Percentiles rank a stretch among this genome's conserved stretches.
Evolutionary conservation across 37 sponge, comb jelly and placozoan species (phyloP).

Genomic region (Cladorhizidae sp.): DNA sequence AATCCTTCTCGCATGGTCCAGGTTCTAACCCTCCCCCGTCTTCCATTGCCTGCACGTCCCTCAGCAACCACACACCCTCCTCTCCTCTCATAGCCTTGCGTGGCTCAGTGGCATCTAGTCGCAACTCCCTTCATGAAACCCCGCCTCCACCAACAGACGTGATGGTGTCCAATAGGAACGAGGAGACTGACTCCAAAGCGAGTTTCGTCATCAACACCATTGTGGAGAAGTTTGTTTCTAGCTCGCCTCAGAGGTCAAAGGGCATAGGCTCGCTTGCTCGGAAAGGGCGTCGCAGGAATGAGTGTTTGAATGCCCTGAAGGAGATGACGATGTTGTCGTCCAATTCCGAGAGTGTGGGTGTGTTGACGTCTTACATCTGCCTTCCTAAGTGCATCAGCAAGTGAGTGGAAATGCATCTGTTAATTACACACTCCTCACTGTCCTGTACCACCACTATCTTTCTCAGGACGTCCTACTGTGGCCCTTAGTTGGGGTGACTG

Average conservation of each 20-base stretch:
- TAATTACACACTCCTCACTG: too few relatives aligned
- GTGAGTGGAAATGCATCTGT: too few relatives aligned
- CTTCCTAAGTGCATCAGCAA: constrained; percentile 55
- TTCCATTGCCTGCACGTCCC: neutral
- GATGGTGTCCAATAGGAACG: too few relatives aligned
- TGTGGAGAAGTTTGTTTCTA: too few relatives aligned
- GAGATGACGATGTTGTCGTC: constrained; percentile 56
- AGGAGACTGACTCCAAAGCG: too few relatives aligned
- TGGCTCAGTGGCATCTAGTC: neutral
- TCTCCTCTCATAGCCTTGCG: neutral
- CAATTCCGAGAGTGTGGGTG: constrained; percentile 72
- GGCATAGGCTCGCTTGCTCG: too few relatives aligned
- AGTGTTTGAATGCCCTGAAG: constrained; percentile 34
- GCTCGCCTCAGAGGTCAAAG: too few relatives aligned
- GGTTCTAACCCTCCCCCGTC: neutral
- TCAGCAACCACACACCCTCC: neutral
- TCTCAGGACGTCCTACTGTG: too few relatives aligned
- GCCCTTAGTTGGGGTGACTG: too few relatives aligned
- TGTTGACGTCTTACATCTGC: constrained; percentile 68
- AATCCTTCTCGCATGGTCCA: neutral
- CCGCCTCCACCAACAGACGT: too few relatives aligned
- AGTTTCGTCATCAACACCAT: too few relatives aligned
- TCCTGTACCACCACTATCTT: too few relatives aligned
- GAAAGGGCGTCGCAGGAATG: neutral
- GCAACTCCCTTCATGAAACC: neutral